These are phyloP conservation scores for Larimichthys polyactis DNA, from an alignment of 2,113 vertebrate genomes.

Conservation along the genomic window DNA sequence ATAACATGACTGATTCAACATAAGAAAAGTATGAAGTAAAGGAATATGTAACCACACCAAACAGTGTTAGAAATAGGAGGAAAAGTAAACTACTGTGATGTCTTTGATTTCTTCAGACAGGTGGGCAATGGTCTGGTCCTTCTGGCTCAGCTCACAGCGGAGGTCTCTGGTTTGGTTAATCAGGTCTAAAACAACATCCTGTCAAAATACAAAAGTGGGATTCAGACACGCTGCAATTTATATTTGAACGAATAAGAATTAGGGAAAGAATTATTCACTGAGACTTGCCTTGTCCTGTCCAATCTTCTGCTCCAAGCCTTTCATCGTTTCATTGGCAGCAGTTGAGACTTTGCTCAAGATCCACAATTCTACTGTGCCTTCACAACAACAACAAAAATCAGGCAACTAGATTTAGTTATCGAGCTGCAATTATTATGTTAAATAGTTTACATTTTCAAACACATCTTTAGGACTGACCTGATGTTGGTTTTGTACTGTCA, in stretches of 20 bases:
- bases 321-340: constrained; percentile 80
- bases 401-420: neutral
- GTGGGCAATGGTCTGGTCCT: constrained; percentile 85
- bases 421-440: neutral
- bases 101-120: constrained; percentile 89
- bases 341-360: constrained; percentile 83
- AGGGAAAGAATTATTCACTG: neutral
- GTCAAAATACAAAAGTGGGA: constrained; percentile 30
- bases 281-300: constrained; percentile 89
- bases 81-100: constrained; percentile 83
- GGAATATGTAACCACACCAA: neutral
- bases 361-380: constrained; percentile 83
- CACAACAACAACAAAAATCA: constrained; percentile 55
- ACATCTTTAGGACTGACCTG: constrained; percentile 83
- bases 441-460: constrained; percentile 8
- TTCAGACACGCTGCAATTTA: constrained; percentile 26
- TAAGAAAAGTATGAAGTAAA: neutral
- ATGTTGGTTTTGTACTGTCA: constrained; percentile 82
- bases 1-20: neutral
- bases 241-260: neutral
- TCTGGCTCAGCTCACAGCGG: constrained; percentile 86
- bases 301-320: constrained; percentile 87
- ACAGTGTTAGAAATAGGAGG: neutral
- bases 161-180: constrained; percentile 93
- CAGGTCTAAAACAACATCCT: constrained; percentile 91